Conservation (phyloP, 2,888 invertebrate genomes). For the Eudemis profundana region DNA sequence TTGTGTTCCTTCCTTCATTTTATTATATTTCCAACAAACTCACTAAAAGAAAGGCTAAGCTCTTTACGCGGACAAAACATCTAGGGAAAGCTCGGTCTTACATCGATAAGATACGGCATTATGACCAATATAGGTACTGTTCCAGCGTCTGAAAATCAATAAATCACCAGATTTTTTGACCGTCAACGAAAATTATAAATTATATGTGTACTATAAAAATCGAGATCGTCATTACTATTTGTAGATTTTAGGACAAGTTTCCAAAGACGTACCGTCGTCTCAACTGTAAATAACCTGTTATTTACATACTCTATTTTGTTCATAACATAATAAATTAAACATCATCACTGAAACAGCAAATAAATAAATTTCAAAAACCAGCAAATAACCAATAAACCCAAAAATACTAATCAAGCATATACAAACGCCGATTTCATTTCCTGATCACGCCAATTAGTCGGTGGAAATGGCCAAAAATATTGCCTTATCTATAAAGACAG, state of each 20-base stretch:
- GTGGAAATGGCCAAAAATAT: conserved; percentile 39
- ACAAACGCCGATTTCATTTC: conserved; percentile 42
- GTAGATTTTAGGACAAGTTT: neutral
- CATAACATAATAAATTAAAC: neutral
- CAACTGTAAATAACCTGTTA: neutral
- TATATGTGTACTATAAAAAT: too few species aligned
- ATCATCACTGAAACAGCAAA: conserved; percentile 13
- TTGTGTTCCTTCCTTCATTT: too few species aligned
- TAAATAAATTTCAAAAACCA: conserved; percentile 7
- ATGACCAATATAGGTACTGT: too few species aligned
- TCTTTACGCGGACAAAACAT: too few species aligned
- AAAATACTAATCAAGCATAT: conserved; percentile 35
- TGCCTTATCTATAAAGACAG: conserved; percentile 34
- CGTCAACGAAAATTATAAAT: too few species aligned
- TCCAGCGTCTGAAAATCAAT: too few species aligned
- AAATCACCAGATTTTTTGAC: too few species aligned
- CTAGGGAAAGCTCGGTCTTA: too few species aligned
- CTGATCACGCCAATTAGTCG: conserved; percentile 40
- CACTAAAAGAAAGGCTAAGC: too few species aligned
- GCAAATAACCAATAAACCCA: conserved; percentile 32
- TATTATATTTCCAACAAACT: too few species aligned
- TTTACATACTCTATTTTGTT: neutral
- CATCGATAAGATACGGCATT: too few species aligned
- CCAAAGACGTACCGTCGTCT: neutral
- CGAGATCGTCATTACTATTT: neutral